Base-by-base conservation (phyloP, 2,888 invertebrate genomes). In the Eristalinus aeneus region DNA sequence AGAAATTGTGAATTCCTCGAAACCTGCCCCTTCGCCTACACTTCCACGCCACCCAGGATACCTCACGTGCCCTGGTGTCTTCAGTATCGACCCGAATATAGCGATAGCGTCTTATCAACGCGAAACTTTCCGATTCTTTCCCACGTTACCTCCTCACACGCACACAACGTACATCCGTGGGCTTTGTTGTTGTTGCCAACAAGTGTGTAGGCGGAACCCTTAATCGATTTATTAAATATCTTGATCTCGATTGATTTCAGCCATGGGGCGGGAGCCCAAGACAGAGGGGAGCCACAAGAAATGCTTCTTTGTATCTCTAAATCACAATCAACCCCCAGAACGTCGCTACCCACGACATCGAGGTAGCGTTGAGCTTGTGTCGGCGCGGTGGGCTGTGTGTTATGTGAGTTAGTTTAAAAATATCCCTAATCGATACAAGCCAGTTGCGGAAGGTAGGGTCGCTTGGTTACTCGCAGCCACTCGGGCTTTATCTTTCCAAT, bases 211-310 rank as follows among this genome's bases (percentile, higher is more conserved):
- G 78, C 56, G 71, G 64, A 65, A 72, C 71, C 46, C 78, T 20
- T 72, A 78, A 78, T 72, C 78, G 72, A 71, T 78, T 78, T 78
- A 78, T 78, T 78, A 78, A 78, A 78, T 78, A 72, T 78, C 78
- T 72, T 53, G 71, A 78, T 78, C 65, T 69, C 68, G 54, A 76
- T 63, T 76, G 76, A 75, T 68, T 75, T 46, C 67, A 75, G 16
- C 46, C 46, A 46, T 16, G 46, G 16, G 46, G 16, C 46, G 46
- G 46, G 46, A n/a, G 46, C 46, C 16, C 16, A 16, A 46, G 46
- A 46, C 46, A 46, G 46, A 46, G 46, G 46, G 46, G 46, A 46
- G 46, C 46, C 46, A 46, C 46, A 46, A 46, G 46, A 16, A 46
- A 46, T 46, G 46, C 46, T 46, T 46, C 46, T 20, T 46, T 46